Evolutionary conservation across 2,797 vertebrate genomes (phyloP), one percentile per base, ranked within the genome.

Genomic region (Onychomys arenicola): DNA sequence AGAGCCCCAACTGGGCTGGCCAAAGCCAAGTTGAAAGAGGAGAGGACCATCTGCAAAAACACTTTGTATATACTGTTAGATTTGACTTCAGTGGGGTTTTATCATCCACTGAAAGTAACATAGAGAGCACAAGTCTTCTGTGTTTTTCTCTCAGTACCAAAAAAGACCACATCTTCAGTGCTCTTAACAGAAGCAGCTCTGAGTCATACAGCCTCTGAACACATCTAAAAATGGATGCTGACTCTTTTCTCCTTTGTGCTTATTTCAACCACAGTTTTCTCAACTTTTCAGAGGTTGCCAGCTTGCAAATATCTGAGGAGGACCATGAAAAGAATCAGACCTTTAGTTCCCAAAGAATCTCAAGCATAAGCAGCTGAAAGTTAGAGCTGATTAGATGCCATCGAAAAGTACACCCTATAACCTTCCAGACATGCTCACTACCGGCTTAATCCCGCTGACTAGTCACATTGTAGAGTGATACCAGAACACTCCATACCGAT

Each of bases 121-220:
- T 29, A 88, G 90, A 88, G 90, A 89, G 76, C 59, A 37, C 71
- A 88, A 94, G 80, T 61, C 89, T 95, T 89, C 92, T 90, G 75
- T 52, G 78, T 94, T 84, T 93, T 65, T 77, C 57, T 92, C 81
- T 98, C 65, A 16, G 92, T 69, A 91, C 92, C 86, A 93, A 87
- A 97, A 97, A 96, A 96, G 80, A 94, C 88, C 77, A 85, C 83
- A 93, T 63, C 71, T 57, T 94, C 75, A 76, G 57, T 91, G 86
- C 83, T 96, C 92, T 95, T 95, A 92, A 93, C 96, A 96, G 95
- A 97, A 97, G 94, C 93, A 92, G 92, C 76, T 52, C 93, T 97
- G 96, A 97, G 94, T 97, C 97, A 97, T 87, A 29, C 89, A 81
- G 96, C 86, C 93, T 95, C 86, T 95, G 98, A 97, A 97, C 89